Conservation (phyloP, 2,888 invertebrate species). For the Acanthopleura granulata region DNA sequence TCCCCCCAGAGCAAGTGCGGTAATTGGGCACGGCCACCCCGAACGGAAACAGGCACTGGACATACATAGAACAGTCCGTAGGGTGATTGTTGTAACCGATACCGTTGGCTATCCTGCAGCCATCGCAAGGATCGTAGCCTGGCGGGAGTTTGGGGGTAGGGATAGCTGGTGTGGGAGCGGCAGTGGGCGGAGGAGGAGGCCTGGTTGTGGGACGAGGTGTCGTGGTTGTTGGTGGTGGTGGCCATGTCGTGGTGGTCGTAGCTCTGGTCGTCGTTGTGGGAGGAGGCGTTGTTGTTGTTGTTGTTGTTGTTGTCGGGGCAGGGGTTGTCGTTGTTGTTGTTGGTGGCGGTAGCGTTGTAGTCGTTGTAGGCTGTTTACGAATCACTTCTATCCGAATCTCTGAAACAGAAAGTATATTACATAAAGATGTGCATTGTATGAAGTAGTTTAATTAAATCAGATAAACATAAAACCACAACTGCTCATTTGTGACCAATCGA, state of each 20-base stretch:
- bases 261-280: background rate
- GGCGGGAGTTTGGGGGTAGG: background rate
- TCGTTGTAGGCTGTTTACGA: background rate
- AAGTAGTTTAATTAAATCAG: too few relatives aligned
- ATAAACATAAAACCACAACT: too few relatives aligned
- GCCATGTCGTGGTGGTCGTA: background rate
- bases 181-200: background rate
- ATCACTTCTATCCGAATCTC: background rate
- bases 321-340: background rate
- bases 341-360: background rate
- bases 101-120: slow-evolving; percentile 8
- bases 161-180: background rate
- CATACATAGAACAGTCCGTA: slow-evolving; percentile 10
- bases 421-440: too few relatives aligned
- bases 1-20: background rate
- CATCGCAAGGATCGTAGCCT: slow-evolving; percentile 9
- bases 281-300: slow-evolving; percentile 10
- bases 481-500: too few relatives aligned
- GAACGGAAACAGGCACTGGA: slow-evolving; percentile 12
- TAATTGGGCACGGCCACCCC: slow-evolving; percentile 10
- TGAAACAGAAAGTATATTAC: background rate
- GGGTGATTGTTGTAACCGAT: slow-evolving; percentile 13
- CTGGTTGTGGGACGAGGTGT: background rate
- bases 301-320: background rate
- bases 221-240: background rate